Percentiles rank a stretch among this genome's conserved stretches.
These are phyloP conservation scores for Athripsodes cinereus DNA, from an alignment of 2,888 invertebrate species.

Conservation along the genomic window DNA sequence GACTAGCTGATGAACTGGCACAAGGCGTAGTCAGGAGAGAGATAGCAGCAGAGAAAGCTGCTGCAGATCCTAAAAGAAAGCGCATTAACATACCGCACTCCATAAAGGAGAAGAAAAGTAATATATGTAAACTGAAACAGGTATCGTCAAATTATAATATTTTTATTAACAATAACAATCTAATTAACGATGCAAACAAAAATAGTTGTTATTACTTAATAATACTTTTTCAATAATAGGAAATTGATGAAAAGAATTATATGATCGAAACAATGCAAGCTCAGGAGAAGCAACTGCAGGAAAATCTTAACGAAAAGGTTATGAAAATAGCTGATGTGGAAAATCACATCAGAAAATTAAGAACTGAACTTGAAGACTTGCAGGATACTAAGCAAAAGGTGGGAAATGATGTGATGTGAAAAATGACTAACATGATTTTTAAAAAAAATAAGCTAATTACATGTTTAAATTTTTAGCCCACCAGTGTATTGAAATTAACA, in stretches of 20 bases:
- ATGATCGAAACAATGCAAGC: slow-evolving; percentile 30
- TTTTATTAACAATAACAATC: not conserved
- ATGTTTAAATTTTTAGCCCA: too few relatives aligned
- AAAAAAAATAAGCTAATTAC: too few relatives aligned
- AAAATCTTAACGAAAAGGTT: slow-evolving; percentile 34
- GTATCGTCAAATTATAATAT: slow-evolving; percentile 30
- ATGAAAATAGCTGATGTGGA: slow-evolving; percentile 37
- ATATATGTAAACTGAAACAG: slow-evolving; percentile 32
- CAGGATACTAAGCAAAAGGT: slow-evolving; percentile 43
- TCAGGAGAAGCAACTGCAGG: slow-evolving; percentile 38
- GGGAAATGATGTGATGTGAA: too few relatives aligned
- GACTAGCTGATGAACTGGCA: slow-evolving; percentile 43
- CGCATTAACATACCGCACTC: slow-evolving; percentile 31
- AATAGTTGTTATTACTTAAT: not conserved
- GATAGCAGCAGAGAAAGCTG: slow-evolving; percentile 39
- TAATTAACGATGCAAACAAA: not conserved
- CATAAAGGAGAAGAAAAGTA: slow-evolving; percentile 40
- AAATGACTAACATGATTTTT: too few relatives aligned
- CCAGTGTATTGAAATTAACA: too few relatives aligned
- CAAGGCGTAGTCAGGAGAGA: slow-evolving; percentile 43
- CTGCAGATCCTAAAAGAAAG: slow-evolving; percentile 22
- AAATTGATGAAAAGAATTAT: slow-evolving; percentile 22
- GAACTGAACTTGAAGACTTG: slow-evolving; percentile 37
- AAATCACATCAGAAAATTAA: slow-evolving; percentile 38
- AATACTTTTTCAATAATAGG: too few relatives aligned